Evolutionary conservation across 30 jellyfish, hydroid and myxozoan genomes (phyloP).

Genomic region (Rhopilema esculentum): DNA sequence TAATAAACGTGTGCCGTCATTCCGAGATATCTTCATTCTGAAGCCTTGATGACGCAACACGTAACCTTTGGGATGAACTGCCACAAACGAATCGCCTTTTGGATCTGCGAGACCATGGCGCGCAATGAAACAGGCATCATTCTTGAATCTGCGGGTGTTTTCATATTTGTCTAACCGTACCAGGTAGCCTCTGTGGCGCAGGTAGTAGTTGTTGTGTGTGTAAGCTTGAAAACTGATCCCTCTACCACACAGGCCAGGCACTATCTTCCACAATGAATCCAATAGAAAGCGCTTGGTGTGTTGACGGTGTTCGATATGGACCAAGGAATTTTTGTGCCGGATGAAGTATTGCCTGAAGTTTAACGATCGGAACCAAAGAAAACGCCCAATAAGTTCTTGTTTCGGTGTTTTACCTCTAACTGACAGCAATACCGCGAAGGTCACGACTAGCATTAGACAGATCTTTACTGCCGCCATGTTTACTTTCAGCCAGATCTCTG

Average conservation of each 20-base stretch:
- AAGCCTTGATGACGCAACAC: slow-evolving; percentile 12
- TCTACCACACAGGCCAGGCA: slow-evolving; percentile 27
- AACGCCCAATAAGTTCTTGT: neutral
- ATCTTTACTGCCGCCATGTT: neutral
- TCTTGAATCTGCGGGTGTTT: neutral
- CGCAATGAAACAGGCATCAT: slow-evolving; percentile 21
- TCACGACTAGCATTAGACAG: neutral
- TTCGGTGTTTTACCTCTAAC: neutral
- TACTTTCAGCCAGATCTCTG: no score
- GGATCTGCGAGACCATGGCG: slow-evolving; percentile 22
- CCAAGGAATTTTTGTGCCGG: neutral
- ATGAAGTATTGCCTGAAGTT: neutral
- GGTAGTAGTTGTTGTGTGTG: slow-evolving; percentile 10
- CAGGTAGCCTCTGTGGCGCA: slow-evolving; percentile 6
- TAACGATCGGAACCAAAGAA: neutral
- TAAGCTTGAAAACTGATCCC: slow-evolving; percentile 31
- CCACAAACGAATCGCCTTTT: neutral
- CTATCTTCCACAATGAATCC: slow-evolving; percentile 23
- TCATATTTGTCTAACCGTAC: neutral
- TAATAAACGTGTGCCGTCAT: neutral
- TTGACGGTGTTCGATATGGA: neutral
- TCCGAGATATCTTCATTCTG: neutral
- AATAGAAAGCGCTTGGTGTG: neutral
- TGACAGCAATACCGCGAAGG: neutral
- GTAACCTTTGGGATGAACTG: slow-evolving; percentile 10